Base-by-base conservation (phyloP, 1,140 invertebrate species). In the Microplitis demolitor region DNA sequence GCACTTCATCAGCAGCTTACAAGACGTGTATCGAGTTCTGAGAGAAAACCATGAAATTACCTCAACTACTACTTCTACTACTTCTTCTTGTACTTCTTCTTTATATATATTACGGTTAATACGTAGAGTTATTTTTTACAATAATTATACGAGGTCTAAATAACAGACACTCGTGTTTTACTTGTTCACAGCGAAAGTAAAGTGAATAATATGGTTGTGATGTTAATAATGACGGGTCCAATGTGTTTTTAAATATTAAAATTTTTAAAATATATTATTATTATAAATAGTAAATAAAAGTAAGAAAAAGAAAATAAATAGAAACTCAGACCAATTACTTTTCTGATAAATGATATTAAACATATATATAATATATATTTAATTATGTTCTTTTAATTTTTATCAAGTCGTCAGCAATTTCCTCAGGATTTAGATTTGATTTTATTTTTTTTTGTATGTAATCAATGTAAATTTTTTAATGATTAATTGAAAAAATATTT, bases 11-110 rank as follows among this genome's bases (percentile, higher is more conserved):
- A 87, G 13, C 82, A 87, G 69, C 73, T 87, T 1, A 66, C 84
- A 54, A 85, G 85, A 73, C 85, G 84, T 60, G 75, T 84, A 4
- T 85, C 84, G 16, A 86, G 76, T n/a, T 86, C 85, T 5, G 86
- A 87, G 53, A 83, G 84, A 64, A 87, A 87, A 71, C 86, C 85
- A n/a, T 87, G 78, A 80, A 31, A 63, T 45, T 45, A 45, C 39
- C 39, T 45, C 39, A 45, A 45, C 39, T 45, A 45, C 5, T 45
- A 45, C 58, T 64, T 9, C 39, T 45, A 6, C 39, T 45, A 45
- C 58, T 64, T 9, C 39, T 45, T 6, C 39, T 45, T 45, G 4
- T 11, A 45, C 39, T 45, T 45, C 39, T 45, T 45, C 6, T 45
- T 9, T 9, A 45, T 45, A 45, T 9, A 45, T 45, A 45, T 45